phyloP scores from a whole-genome alignment of 2,113 vertebrate genomes.

The Pseudopodoces humilis region DNA sequence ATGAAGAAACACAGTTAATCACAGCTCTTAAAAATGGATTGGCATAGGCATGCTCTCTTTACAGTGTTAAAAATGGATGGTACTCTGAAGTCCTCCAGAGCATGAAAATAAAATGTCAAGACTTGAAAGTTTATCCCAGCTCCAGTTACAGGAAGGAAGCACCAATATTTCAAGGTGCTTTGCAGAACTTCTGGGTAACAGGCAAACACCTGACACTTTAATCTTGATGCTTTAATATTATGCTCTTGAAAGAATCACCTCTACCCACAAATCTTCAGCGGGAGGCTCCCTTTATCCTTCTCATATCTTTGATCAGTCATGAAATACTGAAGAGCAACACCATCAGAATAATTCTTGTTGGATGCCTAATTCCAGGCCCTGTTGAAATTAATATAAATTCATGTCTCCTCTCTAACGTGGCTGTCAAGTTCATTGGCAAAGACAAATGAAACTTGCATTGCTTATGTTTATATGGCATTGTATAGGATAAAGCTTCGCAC shows the following conservation, averaged over 20 bases:
- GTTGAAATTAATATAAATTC: neutral
- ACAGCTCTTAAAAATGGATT: slow-evolving; percentile 7
- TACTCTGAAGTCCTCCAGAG: neutral
- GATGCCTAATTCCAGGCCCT: neutral
- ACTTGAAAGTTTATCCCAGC: neutral
- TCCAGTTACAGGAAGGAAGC: neutral
- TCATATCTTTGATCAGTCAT: neutral
- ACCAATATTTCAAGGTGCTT: slow-evolving; percentile 21
- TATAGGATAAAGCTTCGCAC: neutral
- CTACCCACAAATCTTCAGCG: neutral
- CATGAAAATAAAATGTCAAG: neutral
- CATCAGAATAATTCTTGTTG: neutral
- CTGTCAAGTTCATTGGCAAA: neutral
- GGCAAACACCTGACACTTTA: slow-evolving; percentile 4
- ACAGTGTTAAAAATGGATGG: neutral
- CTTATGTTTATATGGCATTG: neutral
- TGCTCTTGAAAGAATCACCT: neutral
- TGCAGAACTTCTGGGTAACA: neutral
- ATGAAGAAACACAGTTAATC: slow-evolving; percentile 14
- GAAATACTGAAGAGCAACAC: neutral
- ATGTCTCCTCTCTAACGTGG: neutral
- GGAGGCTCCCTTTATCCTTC: neutral
- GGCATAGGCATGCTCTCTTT: neutral
- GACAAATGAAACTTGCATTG: neutral
- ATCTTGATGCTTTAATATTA: slow-evolving; percentile 4